Evolutionary conservation across 1,140 invertebrate species (phyloP).

Genomic region (Neuroterus valhalla): DNA sequence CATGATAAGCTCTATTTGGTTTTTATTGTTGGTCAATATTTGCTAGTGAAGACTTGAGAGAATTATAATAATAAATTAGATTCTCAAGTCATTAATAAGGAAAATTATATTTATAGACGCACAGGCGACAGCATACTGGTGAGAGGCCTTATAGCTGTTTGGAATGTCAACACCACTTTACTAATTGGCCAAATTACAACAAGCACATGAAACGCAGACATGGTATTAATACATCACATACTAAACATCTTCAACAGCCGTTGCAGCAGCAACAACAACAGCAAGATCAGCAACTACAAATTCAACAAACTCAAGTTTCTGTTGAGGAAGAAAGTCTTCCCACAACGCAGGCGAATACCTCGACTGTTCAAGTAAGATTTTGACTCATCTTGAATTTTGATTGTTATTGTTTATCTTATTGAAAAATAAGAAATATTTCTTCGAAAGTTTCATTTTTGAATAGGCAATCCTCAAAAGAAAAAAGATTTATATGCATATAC

Average conservation of each 20-base stretch:
- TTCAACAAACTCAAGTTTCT: slow-evolving; percentile 48
- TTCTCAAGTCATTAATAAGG: not conserved
- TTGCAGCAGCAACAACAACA: slow-evolving; percentile 54
- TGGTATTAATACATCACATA: slow-evolving; percentile 76
- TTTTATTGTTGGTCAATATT: too few relatives aligned
- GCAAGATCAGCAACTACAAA: slow-evolving; percentile 54
- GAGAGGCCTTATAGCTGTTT: slow-evolving; percentile 77
- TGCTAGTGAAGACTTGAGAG: too few relatives aligned
- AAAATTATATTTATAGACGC: slow-evolving; percentile 70
- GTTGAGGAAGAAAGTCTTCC: slow-evolving; percentile 47
- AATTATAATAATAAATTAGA: not conserved
- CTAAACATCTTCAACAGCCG: slow-evolving; percentile 63
- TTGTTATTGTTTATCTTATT: too few relatives aligned
- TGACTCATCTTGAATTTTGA: not conserved
- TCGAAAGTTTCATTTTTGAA: too few relatives aligned
- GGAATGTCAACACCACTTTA: slow-evolving; percentile 81
- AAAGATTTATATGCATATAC: too few relatives aligned
- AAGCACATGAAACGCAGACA: slow-evolving; percentile 85
- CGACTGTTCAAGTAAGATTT: slow-evolving; percentile 62
- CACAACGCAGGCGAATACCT: slow-evolving; percentile 51
- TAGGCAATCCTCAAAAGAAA: too few relatives aligned
- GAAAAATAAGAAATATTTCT: too few relatives aligned
- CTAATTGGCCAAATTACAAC: slow-evolving; percentile 86
- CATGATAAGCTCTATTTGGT: too few relatives aligned
- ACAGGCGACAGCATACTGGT: slow-evolving; percentile 79